These are phyloP conservation scores for Chromoteleia sp. DNA, from an alignment of 2,888 invertebrate genomes.

Conservation along the genomic window DNA sequence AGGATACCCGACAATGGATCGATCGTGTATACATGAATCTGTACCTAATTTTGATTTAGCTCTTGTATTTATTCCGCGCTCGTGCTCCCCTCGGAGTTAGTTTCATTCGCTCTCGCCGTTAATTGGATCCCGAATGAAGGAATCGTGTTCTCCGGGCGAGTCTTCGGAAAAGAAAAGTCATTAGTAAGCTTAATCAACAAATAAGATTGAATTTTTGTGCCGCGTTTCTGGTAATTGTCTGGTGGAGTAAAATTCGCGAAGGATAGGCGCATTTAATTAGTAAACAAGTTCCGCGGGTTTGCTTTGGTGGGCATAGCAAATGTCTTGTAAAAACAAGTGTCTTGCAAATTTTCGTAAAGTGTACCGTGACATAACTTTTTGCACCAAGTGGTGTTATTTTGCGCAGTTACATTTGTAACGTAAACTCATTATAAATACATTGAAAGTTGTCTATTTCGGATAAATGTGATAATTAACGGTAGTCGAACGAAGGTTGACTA, in stretches of 20 bases:
- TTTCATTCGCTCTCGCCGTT: slow-evolving; percentile 79
- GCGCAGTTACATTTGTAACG: too few species aligned
- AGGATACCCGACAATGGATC: slow-evolving; percentile 53
- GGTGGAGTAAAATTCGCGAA: too few species aligned
- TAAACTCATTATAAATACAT: too few species aligned
- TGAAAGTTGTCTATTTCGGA: too few species aligned
- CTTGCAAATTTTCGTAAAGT: too few species aligned
- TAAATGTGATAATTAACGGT: too few species aligned
- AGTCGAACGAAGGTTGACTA: too few species aligned
- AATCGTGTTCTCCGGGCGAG: slow-evolving; percentile 71
- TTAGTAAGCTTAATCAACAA: slow-evolving; percentile 67
- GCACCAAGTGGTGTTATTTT: too few species aligned
- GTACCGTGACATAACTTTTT: too few species aligned
- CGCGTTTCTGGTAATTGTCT: slow-evolving; percentile 57
- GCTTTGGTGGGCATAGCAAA: too few species aligned
- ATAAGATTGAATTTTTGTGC: slow-evolving; percentile 67
- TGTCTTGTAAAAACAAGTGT: too few species aligned
- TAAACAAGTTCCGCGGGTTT: too few species aligned
- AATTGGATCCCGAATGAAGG: slow-evolving; percentile 81
- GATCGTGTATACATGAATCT: slow-evolving; percentile 69
- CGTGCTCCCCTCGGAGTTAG: slow-evolving; percentile 73
- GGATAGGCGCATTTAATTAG: slow-evolving; percentile 56
- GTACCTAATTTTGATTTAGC: slow-evolving; percentile 80
- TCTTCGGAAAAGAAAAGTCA: slow-evolving; percentile 68
- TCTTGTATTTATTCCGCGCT: slow-evolving; percentile 68